Percentiles rank a stretch among this genome's conserved stretches.
These are phyloP conservation scores for Bostrychus sinensis DNA, from an alignment of 2,113 vertebrate species.

Conservation along the genomic window DNA sequence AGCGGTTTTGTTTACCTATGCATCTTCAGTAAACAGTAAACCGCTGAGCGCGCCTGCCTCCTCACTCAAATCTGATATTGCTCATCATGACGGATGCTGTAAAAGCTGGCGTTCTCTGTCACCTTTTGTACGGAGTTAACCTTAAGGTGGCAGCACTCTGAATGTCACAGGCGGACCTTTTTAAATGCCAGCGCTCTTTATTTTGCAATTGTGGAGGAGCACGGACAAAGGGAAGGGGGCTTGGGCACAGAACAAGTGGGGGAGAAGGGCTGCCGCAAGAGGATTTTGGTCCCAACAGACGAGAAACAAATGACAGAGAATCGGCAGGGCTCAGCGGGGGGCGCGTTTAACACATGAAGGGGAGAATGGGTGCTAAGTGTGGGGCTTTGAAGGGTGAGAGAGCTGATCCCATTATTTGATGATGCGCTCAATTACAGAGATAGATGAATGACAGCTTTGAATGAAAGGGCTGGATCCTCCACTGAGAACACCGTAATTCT, in stretches of 20 bases:
- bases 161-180: conserved; percentile 79
- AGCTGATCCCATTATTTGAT: too few relatives aligned
- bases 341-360: too few relatives aligned
- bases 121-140: conserved; percentile 72
- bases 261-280: neutral
- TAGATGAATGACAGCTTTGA: too few relatives aligned
- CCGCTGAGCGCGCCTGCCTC: conserved; percentile 13
- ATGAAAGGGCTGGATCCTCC: too few relatives aligned
- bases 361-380: too few relatives aligned
- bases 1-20: conserved; percentile 54
- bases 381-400: too few relatives aligned
- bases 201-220: conserved; percentile 60
- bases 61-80: conserved; percentile 44
- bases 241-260: neutral
- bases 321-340: too few relatives aligned
- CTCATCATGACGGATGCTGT: conserved; percentile 58
- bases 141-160: conserved; percentile 75
- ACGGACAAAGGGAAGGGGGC: conserved; percentile 57
- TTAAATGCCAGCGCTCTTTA: conserved; percentile 78
- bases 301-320: too few relatives aligned
- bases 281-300: too few relatives aligned
- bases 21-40: conserved; percentile 25
- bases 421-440: too few relatives aligned
- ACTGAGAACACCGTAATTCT: too few relatives aligned
- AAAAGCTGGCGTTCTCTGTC: conserved; percentile 58